A percentile compares a stretch with the other conserved stretches of the same genome.
Evolutionary conservation across 2,113 vertebrate genomes (phyloP).

Genomic region (Cercopithecus mona): DNA sequence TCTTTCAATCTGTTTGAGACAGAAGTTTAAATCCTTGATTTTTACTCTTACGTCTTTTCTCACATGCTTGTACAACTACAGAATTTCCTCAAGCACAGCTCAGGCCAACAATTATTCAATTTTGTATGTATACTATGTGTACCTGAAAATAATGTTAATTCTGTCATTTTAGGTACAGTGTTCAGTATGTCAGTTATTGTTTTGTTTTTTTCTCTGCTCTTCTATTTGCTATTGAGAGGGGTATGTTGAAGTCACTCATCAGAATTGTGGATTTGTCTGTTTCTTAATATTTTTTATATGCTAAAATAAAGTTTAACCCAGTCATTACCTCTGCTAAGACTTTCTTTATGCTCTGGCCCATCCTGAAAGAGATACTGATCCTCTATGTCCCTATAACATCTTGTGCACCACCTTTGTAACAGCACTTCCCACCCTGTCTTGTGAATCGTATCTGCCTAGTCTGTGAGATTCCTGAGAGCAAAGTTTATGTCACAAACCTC

Average conservation of each 20-base stretch:
- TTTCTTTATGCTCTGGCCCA: not conserved
- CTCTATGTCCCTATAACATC: not conserved
- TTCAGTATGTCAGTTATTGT: not conserved
- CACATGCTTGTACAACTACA: not conserved
- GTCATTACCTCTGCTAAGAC: not conserved
- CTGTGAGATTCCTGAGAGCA: not conserved
- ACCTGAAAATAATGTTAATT: not conserved
- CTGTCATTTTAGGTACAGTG: not conserved
- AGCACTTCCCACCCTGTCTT: not conserved
- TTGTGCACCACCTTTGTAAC: not conserved
- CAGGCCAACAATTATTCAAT: not conserved
- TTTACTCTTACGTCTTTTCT: not conserved
- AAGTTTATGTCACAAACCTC: not conserved
- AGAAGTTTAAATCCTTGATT: not conserved
- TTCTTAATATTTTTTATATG: not conserved
- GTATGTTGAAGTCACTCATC: not conserved
- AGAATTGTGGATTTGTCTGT: not conserved
- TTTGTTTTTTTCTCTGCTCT: not conserved
- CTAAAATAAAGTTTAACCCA: not conserved
- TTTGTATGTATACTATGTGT: not conserved
- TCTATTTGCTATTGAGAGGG: not conserved
- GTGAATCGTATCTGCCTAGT: not conserved
- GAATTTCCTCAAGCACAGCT: not conserved
- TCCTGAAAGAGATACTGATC: not conserved
- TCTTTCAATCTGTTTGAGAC: not conserved